Evolutionary conservation across 2,888 invertebrate genomes (phyloP).

Genomic region (Drosophila hamatofila): DNA sequence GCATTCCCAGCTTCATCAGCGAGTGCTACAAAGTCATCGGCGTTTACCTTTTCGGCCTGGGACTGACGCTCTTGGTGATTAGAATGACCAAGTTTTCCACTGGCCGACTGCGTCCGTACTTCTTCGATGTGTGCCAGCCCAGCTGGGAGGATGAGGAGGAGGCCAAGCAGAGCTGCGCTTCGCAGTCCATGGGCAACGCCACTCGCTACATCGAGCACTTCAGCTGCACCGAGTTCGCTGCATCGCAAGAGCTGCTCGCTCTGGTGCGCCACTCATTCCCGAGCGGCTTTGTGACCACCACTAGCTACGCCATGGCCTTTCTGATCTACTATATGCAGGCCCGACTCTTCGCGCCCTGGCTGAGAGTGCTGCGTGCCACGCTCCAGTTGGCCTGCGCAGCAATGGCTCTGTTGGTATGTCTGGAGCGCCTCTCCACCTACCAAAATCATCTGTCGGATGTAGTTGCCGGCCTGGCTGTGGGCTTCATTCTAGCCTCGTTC

Average conservation of each 20-base stretch:
- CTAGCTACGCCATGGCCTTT: conserved; percentile 78
- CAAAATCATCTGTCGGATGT: conserved; percentile 76
- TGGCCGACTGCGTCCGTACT: conserved; percentile 78
- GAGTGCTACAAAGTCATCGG: conserved; percentile 80
- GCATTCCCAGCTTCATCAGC: conserved; percentile 78
- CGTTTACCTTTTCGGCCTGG: conserved; percentile 78
- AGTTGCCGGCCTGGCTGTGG: conserved; percentile 63
- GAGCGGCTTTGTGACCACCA: conserved; percentile 64
- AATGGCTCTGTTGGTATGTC: conserved; percentile 59
- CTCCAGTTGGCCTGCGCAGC: conserved; percentile 62
- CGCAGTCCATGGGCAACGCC: conserved; percentile 16
- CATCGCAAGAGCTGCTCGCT: conserved; percentile 61
- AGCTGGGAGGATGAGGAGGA: conserved; percentile 56
- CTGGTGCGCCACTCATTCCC: conserved; percentile 79
- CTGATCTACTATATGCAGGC: conserved; percentile 74
- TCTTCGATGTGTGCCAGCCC: conserved; percentile 78
- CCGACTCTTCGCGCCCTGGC: conserved; percentile 65
- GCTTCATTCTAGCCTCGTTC: conserved; percentile 61
- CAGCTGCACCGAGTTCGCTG: conserved; percentile 70
- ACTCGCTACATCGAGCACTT: conserved; percentile 60
- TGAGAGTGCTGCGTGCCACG: conserved; percentile 62
- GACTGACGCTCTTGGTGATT: conserved; percentile 62
- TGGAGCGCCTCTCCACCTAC: conserved; percentile 69
- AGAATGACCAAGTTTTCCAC: conserved; percentile 55
- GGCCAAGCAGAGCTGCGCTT: conserved; percentile 29